Evolutionary conservation across 2,888 invertebrate species (phyloP), one percentile per base, ranked within the genome.

Genomic region (Drosophila fulvimacula): DNA sequence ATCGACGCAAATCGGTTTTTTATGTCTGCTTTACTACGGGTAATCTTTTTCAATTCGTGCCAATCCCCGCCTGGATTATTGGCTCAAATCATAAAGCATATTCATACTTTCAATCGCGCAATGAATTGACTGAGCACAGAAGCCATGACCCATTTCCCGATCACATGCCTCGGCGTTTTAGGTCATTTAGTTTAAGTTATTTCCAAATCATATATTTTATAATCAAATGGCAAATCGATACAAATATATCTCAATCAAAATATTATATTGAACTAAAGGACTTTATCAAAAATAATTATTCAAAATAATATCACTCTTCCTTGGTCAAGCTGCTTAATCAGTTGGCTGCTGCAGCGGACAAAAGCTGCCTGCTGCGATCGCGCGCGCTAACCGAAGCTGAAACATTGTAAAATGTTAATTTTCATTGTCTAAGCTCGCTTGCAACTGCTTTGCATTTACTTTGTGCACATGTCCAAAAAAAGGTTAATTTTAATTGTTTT

Each of bases 401-500:
- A 69, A 57, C 49, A 55, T 60, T 55, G 5, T 30, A 60, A 48
- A 62, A 58, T 57, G 59, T 69, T 57, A 64, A 68, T 72, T 67
- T 77, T 44, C 58, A 63, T 57, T 66, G 36, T 57, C 44, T 24
- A 11, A 30, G 19, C 19, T 48, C 52, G 53, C 84, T 65, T 76
- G 59, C 62, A 67, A 55, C 56, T 76, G 44, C 41, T 65, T 41
- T 67, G 56, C 57, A 61, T 58, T 34, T 10, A 46, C 55, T 42
- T 51, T 56, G 64, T 56, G 57, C 56, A 46, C 58, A 59, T 61
- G 41, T 41, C 61, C 44, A 56, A 81, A 46, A 48, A 89, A 78
- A 85, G 85, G 89, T 85, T 86, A 82, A 72, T 87, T 90, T 90
- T 90, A 85, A 85, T 85, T 90, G 87, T 83, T 76, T 71, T 48